phyloP scores from a whole-genome alignment of 2,888 invertebrate genomes.

The Synergus laeviventris region DNA sequence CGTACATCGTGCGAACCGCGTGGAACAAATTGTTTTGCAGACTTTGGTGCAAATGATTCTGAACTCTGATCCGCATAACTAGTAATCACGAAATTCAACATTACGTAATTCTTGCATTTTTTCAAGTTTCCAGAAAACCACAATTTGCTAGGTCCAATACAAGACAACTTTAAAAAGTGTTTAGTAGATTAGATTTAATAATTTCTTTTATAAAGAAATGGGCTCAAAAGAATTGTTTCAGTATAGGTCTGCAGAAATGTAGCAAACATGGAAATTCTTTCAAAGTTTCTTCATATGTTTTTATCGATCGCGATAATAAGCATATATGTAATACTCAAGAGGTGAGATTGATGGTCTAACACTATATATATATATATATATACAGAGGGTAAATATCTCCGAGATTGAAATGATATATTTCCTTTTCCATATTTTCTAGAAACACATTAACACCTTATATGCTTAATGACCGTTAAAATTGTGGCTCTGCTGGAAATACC shows the following conservation, averaged over 20 bases:
- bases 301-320: too few relatives aligned
- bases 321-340: too few relatives aligned
- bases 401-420: neutral
- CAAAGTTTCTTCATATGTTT: too few relatives aligned
- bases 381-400: neutral
- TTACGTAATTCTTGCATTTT: neutral
- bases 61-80: slow-evolving; percentile 23
- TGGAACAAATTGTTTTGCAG: slow-evolving; percentile 43
- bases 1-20: slow-evolving; percentile 55
- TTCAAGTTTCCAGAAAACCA: neutral
- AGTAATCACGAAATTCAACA: neutral
- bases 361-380: neutral
- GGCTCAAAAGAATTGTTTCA: too few relatives aligned
- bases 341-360: neutral
- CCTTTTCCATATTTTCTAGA: neutral
- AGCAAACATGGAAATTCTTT: too few relatives aligned
- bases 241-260: too few relatives aligned
- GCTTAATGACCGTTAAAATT: neutral
- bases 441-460: neutral
- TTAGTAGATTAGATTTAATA: too few relatives aligned
- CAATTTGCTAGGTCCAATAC: too few relatives aligned
- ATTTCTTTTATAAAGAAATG: too few relatives aligned
- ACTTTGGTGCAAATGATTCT: slow-evolving; percentile 40
- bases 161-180: too few relatives aligned
- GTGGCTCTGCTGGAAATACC: neutral